These are phyloP conservation scores for Acropora tenuis DNA, from an alignment of 64 coral and sea anemone genomes.

Conservation along the genomic window DNA sequence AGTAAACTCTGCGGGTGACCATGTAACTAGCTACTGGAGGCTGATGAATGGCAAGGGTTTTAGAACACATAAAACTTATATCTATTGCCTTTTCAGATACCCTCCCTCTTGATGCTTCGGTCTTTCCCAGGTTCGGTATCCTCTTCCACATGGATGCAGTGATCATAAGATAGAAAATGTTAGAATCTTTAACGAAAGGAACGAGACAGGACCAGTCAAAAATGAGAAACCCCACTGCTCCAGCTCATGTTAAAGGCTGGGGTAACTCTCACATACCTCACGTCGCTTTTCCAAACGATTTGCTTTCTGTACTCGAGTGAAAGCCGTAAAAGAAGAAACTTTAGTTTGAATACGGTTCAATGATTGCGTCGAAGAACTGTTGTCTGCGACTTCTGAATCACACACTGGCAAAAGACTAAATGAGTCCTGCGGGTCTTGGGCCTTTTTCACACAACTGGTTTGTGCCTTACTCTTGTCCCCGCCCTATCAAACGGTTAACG, in stretches of 20 bases:
- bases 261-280: constrained; percentile 6
- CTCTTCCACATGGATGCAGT: not conserved
- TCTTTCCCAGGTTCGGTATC: not conserved
- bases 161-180: no score
- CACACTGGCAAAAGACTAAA: not conserved
- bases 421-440: not conserved
- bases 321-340: constrained; percentile 7
- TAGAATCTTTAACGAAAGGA: no score
- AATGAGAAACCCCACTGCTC: no score
- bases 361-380: not conserved
- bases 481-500: not conserved
- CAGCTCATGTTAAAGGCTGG: not conserved
- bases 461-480: constrained; percentile 32
- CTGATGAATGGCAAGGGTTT: no score
- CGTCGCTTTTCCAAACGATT: constrained; percentile 33
- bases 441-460: not conserved
- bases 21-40: no score
- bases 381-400: not conserved
- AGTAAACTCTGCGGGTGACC: not conserved
- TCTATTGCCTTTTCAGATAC: no score
- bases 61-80: no score
- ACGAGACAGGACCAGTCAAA: no score
- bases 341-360: constrained; percentile 23
- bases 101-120: no score
- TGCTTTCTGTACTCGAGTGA: constrained; percentile 13